phyloP scores from a whole-genome alignment of 2,888 invertebrate species.

The Stratiomys singularior region DNA sequence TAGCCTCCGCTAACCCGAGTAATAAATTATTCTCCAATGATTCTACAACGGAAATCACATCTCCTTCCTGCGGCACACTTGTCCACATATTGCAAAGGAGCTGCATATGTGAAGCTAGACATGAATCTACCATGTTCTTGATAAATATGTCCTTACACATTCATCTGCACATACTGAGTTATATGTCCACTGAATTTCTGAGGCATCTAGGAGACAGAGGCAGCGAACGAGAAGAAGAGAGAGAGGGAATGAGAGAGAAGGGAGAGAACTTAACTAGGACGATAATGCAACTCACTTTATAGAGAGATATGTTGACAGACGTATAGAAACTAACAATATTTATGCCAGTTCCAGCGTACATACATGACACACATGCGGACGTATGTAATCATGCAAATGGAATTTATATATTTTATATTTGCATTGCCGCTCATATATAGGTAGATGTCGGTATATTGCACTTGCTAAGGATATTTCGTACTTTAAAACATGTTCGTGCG shows the following conservation, averaged over 20 bases:
- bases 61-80: neutral
- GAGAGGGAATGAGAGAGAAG: neutral
- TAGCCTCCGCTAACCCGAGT: neutral
- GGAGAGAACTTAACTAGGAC: neutral
- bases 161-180: neutral
- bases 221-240: neutral
- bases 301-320: neutral
- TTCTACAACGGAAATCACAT: constrained; percentile 40
- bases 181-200: neutral
- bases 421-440: neutral
- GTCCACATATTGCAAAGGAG: neutral
- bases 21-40: constrained; percentile 43
- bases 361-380: neutral
- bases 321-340: neutral
- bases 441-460: constrained; percentile 1
- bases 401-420: neutral
- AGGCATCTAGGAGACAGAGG: neutral
- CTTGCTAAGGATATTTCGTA: neutral
- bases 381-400: constrained; percentile 2
- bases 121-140: constrained; percentile 6
- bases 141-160: neutral
- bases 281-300: neutral
- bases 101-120: neutral
- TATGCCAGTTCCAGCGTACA: neutral
- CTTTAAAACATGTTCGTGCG: constrained; percentile 40